phyloP scores from a whole-genome alignment of 2,113 vertebrate species.

The Tapirus terrestris region DNA sequence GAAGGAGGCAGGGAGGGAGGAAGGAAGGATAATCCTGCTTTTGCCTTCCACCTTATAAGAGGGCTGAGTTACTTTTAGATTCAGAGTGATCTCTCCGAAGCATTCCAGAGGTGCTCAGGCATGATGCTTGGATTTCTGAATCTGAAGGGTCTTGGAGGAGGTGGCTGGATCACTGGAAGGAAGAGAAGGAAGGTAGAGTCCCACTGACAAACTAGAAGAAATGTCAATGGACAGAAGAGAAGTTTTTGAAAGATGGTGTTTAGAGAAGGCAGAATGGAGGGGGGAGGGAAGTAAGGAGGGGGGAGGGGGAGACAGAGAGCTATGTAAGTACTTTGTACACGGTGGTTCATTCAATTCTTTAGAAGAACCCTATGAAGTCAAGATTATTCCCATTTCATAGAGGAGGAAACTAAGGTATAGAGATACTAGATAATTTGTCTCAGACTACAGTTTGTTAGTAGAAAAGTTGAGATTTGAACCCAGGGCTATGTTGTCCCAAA shows the following conservation, averaged over 20 bases:
- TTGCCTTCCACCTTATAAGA: neutral
- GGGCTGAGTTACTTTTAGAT: neutral
- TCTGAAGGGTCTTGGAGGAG: neutral
- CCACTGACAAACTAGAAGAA: neutral
- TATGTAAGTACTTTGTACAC: neutral
- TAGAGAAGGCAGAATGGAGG: neutral
- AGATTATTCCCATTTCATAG: neutral
- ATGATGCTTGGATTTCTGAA: neutral
- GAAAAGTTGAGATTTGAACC: neutral
- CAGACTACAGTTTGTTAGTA: neutral
- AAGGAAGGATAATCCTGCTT: neutral
- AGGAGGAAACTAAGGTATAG: neutral
- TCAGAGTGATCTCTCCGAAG: neutral
- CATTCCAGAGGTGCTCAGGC: neutral
- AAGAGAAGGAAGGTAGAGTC: neutral
- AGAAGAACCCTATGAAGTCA: neutral
- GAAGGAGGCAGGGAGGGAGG: neutral
- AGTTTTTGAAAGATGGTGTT: conserved; percentile 1
- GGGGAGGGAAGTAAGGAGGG: too few relatives aligned
- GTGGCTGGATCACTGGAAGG: neutral
- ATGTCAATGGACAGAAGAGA: neutral
- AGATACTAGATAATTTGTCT: neutral
- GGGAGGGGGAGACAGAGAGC: too few relatives aligned
- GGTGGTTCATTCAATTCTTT: neutral
- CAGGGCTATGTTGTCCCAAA: neutral